Conservation (phyloP, 2,888 invertebrate genomes). For the Brenthis ino region DNA sequence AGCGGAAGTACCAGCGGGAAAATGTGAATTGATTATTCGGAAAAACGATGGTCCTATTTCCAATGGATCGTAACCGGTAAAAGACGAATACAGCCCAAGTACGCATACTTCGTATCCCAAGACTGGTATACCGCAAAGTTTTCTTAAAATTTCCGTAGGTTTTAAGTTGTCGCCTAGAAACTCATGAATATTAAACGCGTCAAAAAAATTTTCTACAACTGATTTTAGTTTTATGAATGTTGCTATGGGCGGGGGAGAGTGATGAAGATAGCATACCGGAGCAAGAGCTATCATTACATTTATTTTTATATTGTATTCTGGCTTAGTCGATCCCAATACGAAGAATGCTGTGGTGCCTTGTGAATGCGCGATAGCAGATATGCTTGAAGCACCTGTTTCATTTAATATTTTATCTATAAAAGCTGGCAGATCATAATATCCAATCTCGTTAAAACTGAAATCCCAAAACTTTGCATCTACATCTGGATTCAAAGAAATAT, state of each 20-base stretch:
- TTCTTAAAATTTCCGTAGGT: slow-evolving; percentile 2
- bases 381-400: slow-evolving; percentile 68
- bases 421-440: slow-evolving; percentile 85
- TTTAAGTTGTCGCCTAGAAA: slow-evolving; percentile 30
- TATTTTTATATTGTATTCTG: slow-evolving; percentile 81
- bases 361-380: slow-evolving; percentile 86
- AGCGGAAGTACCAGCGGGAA: slow-evolving; percentile 51
- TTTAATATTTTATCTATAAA: slow-evolving; percentile 62
- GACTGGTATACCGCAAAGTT: slow-evolving; percentile 30
- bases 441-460: slow-evolving; percentile 86
- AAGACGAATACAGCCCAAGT: slow-evolving; percentile 19
- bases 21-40: slow-evolving; percentile 39
- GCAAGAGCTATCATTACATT: slow-evolving; percentile 76
- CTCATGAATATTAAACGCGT: slow-evolving; percentile 33
- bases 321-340: slow-evolving; percentile 71
- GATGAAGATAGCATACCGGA: slow-evolving; percentile 75
- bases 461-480: slow-evolving; percentile 67
- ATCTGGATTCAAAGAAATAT: slow-evolving; percentile 60
- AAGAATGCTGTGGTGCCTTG: slow-evolving; percentile 82
- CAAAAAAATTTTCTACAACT: slow-evolving; percentile 29
- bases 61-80: slow-evolving; percentile 39
- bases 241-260: slow-evolving; percentile 50
- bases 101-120: slow-evolving; percentile 35
- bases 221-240: slow-evolving; percentile 50
- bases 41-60: slow-evolving; percentile 43